These are phyloP conservation scores for Syngnathus scovelli DNA, from an alignment of 2,113 vertebrate species.

Conservation along the genomic window DNA sequence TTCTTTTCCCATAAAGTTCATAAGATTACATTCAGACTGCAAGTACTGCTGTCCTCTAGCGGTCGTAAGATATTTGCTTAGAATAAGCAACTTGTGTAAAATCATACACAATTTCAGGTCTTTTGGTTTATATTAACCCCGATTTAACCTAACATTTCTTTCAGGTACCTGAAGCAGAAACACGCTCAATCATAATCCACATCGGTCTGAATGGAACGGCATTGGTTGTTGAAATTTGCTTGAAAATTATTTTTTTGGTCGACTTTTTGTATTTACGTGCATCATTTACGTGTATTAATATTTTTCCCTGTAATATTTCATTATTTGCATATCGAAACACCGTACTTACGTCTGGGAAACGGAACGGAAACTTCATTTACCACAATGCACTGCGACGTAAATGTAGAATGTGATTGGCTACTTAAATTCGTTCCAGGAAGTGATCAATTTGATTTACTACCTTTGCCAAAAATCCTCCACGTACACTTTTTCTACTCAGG, in stretches of 20 bases:
- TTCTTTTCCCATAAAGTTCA: neutral
- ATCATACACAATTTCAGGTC: neutral
- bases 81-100: neutral
- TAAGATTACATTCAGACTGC: neutral
- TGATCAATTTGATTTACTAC: neutral
- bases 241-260: neutral
- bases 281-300: too few relatives aligned
- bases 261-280: too few relatives aligned
- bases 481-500: neutral
- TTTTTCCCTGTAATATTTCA: too few relatives aligned
- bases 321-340: too few relatives aligned
- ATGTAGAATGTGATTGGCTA: constrained; percentile 48
- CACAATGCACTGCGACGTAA: constrained; percentile 42
- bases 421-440: constrained; percentile 45
- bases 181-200: constrained; percentile 28
- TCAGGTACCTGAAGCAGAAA: neutral
- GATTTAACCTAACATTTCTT: neutral
- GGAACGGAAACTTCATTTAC: constrained; percentile 26
- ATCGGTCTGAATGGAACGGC: constrained; percentile 11
- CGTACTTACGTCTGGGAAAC: neutral
- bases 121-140: neutral
- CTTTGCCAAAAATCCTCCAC: constrained; percentile 38
- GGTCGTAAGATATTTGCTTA: constrained; percentile 25
- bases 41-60: constrained; percentile 29
- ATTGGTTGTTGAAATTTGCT: constrained; percentile 57